A percentile compares a stretch with the other conserved stretches of the same genome.
Evolutionary conservation across 2,797 vertebrate genomes (phyloP).

Genomic region (Amazonetta brasiliensis): DNA sequence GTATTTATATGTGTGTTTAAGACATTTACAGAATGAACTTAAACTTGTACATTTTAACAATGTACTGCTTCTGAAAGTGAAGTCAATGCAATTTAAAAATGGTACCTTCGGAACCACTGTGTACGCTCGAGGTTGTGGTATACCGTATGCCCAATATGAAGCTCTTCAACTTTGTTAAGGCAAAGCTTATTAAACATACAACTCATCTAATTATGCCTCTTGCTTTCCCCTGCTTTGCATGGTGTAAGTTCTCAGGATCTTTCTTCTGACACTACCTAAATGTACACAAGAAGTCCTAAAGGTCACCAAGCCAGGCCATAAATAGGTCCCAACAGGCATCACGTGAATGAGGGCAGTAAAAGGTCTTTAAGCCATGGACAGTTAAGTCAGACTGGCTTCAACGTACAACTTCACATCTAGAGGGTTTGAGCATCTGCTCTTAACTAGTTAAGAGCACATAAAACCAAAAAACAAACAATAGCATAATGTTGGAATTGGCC

Average conservation of each 20-base stretch:
- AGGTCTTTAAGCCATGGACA: not conserved
- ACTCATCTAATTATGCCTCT: not conserved
- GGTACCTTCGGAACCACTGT: not conserved
- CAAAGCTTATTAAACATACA: not conserved
- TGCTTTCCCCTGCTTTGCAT: not conserved
- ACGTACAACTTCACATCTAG: not conserved
- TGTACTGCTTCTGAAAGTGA: not conserved
- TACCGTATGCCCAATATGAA: not conserved
- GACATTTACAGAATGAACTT: not conserved
- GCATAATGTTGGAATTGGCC: not conserved
- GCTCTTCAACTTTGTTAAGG: not conserved
- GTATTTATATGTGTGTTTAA: not conserved
- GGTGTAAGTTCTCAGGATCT: not conserved
- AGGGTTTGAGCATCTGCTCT: not conserved
- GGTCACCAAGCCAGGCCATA: not conserved
- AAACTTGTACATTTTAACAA: not conserved
- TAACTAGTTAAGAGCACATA: not conserved
- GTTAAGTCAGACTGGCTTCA: not conserved
- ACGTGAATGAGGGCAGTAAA: not conserved
- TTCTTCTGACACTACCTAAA: not conserved
- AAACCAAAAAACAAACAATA: not conserved
- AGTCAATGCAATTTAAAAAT: not conserved
- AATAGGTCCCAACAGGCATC: not conserved
- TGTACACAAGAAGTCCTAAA: not conserved
- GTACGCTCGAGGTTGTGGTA: not conserved